These are phyloP conservation scores for Pectinophora gossypiella DNA, from an alignment of 1,140 invertebrate species.

Conservation along the genomic window DNA sequence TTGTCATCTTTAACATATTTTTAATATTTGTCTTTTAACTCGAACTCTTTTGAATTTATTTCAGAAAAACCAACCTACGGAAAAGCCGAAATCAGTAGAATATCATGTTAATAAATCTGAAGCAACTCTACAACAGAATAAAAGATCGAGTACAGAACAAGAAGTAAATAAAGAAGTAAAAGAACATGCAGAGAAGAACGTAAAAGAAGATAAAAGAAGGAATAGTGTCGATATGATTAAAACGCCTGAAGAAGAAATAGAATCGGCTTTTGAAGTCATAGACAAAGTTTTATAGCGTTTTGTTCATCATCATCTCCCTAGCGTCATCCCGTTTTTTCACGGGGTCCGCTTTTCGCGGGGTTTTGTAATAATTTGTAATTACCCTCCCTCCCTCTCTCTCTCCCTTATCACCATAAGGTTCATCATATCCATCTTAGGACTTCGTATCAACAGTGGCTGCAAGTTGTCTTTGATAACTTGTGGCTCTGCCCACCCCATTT, in stretches of 20 bases:
- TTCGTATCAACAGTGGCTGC: too few relatives aligned
- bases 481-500: too few relatives aligned
- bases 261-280: conserved; percentile 61
- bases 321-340: too few relatives aligned
- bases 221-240: too few relatives aligned
- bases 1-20: too few relatives aligned
- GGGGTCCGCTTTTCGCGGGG: background rate
- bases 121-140: background rate
- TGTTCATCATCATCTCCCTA: too few relatives aligned
- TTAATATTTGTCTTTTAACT: too few relatives aligned
- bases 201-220: background rate
- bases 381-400: too few relatives aligned
- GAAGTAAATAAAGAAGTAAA: too few relatives aligned
- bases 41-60: background rate
- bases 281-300: conserved; percentile 41
- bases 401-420: too few relatives aligned
- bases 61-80: conserved; percentile 35
- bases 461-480: too few relatives aligned
- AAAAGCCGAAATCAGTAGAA: conserved; percentile 40
- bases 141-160: background rate
- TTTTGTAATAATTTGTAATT: background rate
- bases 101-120: conserved; percentile 37
- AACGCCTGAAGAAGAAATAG: conserved; percentile 56
- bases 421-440: too few relatives aligned
- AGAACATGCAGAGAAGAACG: background rate